Conservation (phyloP, 2,113 vertebrate species). For the Apus apus region DNA sequence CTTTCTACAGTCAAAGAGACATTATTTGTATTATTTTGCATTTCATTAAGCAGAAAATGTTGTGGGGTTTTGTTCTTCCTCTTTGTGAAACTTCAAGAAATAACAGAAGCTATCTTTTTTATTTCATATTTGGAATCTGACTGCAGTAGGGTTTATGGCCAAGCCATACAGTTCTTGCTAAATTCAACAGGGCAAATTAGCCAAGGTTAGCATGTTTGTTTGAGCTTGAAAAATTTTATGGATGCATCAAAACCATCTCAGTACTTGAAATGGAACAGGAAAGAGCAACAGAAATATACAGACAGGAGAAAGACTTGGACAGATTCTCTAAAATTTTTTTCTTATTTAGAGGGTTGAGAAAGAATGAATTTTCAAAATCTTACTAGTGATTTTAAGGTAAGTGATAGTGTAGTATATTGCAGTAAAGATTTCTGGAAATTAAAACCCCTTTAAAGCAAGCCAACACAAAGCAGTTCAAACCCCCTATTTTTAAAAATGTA, state of each 20-base stretch:
- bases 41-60: not conserved
- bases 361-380: not conserved
- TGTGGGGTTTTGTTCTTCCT: fast-evolving
- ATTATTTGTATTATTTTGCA: not conserved
- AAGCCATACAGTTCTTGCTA: not conserved
- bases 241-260: not conserved
- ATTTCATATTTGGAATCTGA: not conserved
- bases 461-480: not conserved
- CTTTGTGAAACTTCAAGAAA: not conserved
- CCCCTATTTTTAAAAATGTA: not conserved
- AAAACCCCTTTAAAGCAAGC: not conserved
- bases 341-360: not conserved
- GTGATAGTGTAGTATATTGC: not conserved
- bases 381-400: not conserved
- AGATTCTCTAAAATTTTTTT: not conserved
- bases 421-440: not conserved
- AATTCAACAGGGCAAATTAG: not conserved
- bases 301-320: not conserved
- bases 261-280: not conserved
- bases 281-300: not conserved
- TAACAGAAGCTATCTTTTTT: not conserved
- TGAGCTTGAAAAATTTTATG: not conserved
- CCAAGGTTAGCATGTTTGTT: not conserved
- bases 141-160: not conserved
- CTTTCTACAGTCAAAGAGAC: not conserved